These are phyloP conservation scores for Pegea sp. DNA, from an alignment of 23 tunicate genomes.

Conservation along the genomic window DNA sequence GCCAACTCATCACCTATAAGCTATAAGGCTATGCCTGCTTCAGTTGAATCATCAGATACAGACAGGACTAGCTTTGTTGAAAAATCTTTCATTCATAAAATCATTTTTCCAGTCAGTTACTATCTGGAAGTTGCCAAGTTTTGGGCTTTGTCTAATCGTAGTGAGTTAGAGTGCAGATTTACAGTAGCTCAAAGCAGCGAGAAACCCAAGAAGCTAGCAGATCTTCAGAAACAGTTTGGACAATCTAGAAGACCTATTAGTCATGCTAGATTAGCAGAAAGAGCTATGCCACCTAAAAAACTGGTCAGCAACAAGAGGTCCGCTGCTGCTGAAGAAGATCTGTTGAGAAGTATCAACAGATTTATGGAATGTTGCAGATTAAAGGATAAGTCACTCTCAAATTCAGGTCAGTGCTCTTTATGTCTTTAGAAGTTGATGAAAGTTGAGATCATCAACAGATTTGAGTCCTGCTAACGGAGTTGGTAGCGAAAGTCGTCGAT, in stretches of 20 bases:
- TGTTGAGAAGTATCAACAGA: constrained; percentile 25
- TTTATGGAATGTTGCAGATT: constrained; percentile 27
- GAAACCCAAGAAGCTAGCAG: not conserved
- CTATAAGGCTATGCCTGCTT: constrained; percentile 78
- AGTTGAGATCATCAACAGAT: not conserved
- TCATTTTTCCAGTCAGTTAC: constrained; percentile 34
- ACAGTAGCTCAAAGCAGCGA: constrained; percentile 40
- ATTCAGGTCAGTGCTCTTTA: not conserved
- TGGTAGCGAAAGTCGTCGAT: constrained; percentile 56
- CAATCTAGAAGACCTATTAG: constrained; percentile 18
- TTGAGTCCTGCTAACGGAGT: constrained; percentile 5
- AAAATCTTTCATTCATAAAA: constrained; percentile 60
- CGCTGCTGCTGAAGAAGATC: constrained; percentile 21
- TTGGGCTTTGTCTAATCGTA: constrained; percentile 63
- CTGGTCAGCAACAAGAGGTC: not conserved
- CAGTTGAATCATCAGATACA: constrained; percentile 43
- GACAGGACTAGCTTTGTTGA: constrained; percentile 90
- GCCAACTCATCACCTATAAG: constrained; percentile 90
- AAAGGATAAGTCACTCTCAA: constrained; percentile 9
- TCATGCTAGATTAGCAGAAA: constrained; percentile 24
- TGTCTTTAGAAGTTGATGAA: not conserved
- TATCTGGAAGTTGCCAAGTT: constrained; percentile 77
- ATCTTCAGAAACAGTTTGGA: not conserved
- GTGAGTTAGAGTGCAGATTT: constrained; percentile 79
- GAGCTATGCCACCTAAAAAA: constrained; percentile 1